These are phyloP conservation scores for Urocynchramus pylzowi DNA, from an alignment of 2,113 vertebrate genomes.

Conservation along the genomic window DNA sequence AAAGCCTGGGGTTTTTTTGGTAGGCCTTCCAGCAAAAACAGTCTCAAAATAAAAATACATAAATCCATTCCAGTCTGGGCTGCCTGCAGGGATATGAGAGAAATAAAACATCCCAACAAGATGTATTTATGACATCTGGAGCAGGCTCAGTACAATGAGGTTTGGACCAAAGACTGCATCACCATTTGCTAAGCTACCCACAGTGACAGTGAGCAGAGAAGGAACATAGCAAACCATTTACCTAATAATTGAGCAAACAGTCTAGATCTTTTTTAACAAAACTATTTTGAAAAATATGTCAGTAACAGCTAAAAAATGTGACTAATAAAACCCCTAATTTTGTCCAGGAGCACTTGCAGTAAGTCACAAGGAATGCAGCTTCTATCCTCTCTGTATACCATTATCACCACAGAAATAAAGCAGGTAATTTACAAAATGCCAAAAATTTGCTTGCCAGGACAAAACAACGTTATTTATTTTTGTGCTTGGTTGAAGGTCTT, in stretches of 20 bases:
- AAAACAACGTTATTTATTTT: background rate
- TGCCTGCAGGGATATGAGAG: constrained; percentile 13
- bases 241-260: background rate
- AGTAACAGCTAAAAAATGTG: background rate
- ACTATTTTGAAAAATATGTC: background rate
- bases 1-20: background rate
- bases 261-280: background rate
- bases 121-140: constrained; percentile 46
- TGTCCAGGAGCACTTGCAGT: background rate
- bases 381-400: background rate
- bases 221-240: background rate
- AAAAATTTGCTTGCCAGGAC: background rate
- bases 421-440: background rate
- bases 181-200: background rate
- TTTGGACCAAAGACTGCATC: constrained; percentile 10
- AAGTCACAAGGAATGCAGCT: background rate
- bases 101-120: constrained; percentile 36
- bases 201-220: background rate
- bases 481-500: background rate
- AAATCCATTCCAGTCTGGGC: background rate
- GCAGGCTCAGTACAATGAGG: background rate
- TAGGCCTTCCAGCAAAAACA: constrained; percentile 40
- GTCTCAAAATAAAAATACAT: constrained; percentile 30
- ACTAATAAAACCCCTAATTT: background rate
- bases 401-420: background rate